Percentiles rank a stretch among this genome's conserved stretches.
Conservation (phyloP, 35 echinoderm and acorn worm species). For the Apostichopus californicus region DNA sequence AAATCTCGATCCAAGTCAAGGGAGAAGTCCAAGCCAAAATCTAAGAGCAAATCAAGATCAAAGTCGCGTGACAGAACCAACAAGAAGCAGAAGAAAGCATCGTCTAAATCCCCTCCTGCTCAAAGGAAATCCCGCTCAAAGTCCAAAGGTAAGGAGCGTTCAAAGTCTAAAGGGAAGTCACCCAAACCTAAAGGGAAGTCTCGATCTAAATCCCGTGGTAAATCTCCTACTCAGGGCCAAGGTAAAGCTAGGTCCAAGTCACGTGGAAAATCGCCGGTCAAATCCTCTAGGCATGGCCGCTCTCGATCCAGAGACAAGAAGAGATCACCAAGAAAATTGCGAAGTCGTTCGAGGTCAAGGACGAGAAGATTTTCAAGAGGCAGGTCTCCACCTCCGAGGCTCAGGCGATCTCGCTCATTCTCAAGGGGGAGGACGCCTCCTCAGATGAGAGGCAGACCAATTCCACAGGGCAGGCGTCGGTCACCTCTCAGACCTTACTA, state of each 20-base stretch:
- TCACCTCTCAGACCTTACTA: constrained; percentile 53
- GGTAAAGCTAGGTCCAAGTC: constrained; percentile 25
- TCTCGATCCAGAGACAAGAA: constrained; percentile 38
- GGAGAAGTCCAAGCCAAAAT: neutral
- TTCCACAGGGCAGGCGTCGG: neutral
- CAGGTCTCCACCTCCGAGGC: constrained; percentile 16
- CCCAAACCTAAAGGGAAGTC: constrained; percentile 32
- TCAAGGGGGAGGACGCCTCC: constrained; percentile 35
- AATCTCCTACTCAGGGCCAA: neutral
- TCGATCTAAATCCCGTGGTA: constrained; percentile 12
- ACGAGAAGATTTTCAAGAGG: constrained; percentile 18
- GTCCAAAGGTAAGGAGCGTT: neutral
- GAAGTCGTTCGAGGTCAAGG: constrained; percentile 17
- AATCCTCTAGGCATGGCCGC: neutral
- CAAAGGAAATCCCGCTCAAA: constrained; percentile 24
- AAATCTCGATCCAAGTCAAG: constrained; percentile 6
- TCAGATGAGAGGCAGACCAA: constrained; percentile 27
- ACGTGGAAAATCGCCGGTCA: neutral
- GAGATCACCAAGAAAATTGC: constrained; percentile 40
- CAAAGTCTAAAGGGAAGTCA: constrained; percentile 25
- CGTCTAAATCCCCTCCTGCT: neutral
- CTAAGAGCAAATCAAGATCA: constrained; percentile 41
- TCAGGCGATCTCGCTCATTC: constrained; percentile 10
- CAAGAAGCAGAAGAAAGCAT: neutral
- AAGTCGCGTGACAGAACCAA: constrained; percentile 1